Evolutionary conservation across 2,797 vertebrate genomes (phyloP).

Genomic region (Lacerta bilineata): DNA sequence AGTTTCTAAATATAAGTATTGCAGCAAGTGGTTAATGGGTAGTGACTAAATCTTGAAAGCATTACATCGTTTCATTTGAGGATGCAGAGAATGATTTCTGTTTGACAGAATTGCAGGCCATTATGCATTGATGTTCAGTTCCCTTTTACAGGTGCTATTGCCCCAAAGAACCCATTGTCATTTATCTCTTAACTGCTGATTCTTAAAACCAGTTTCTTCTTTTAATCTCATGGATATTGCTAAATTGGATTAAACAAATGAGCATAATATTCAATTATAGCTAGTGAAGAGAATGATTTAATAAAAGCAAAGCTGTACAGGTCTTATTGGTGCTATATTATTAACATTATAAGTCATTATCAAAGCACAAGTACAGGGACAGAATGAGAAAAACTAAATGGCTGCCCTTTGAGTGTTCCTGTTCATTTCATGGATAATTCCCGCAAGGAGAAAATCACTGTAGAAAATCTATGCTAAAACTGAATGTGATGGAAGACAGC

Average conservation of each 20-base stretch:
- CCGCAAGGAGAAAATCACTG: not conserved
- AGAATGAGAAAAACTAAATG: constrained; percentile 6
- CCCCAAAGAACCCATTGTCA: not conserved
- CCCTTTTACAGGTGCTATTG: not conserved
- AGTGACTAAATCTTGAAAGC: constrained; percentile 19
- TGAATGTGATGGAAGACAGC: not conserved
- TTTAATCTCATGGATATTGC: constrained; percentile 10
- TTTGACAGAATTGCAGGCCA: not conserved
- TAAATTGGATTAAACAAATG: constrained; percentile 28
- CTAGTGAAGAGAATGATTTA: constrained; percentile 26
- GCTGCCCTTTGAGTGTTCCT: not conserved
- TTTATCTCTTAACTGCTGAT: not conserved
- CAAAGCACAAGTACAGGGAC: not conserved
- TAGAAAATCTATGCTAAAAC: not conserved
- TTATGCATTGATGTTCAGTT: not conserved
- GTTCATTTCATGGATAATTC: constrained; percentile 14
- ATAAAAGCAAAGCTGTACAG: constrained; percentile 19
- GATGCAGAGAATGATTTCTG: not conserved
- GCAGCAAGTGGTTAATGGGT: constrained; percentile 1
- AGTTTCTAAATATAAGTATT: not conserved
- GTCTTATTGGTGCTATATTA: constrained; percentile 17
- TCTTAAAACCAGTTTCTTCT: constrained; percentile 29
- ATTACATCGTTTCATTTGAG: not conserved
- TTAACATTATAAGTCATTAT: constrained; percentile 12
- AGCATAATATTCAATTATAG: constrained; percentile 14